Conservation (phyloP, 2,113 vertebrate genomes). For the Pitta sordida region DNA sequence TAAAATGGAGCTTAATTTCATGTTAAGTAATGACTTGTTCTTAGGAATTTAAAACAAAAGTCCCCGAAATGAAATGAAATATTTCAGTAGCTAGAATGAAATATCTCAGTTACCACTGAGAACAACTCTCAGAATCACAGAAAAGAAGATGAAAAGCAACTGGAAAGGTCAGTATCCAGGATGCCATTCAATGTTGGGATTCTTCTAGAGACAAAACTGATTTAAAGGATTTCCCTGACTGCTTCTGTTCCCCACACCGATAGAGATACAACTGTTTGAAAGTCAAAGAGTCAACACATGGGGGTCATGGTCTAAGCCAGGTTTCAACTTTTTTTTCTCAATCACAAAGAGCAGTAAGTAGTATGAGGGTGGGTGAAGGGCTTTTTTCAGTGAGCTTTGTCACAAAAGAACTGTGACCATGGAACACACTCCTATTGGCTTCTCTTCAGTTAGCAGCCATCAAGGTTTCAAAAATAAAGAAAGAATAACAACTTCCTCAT, state of each 20-base stretch:
- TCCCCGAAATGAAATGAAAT: neutral
- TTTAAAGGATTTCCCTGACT: neutral
- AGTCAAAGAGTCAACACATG: neutral
- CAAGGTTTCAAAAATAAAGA: neutral
- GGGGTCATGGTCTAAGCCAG: neutral
- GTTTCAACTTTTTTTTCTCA: neutral
- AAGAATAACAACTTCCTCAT: neutral
- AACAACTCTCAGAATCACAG: neutral
- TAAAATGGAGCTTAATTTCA: slow-evolving; percentile 35
- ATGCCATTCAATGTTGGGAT: neutral
- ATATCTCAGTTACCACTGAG: neutral
- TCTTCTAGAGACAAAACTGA: neutral
- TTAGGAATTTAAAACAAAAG: neutral
- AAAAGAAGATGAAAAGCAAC: neutral
- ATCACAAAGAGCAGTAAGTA: neutral
- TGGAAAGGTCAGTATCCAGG: neutral
- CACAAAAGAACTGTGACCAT: neutral
- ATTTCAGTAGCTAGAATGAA: neutral
- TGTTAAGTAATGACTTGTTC: neutral
- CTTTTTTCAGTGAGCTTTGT: neutral
- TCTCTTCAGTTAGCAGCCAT: neutral
- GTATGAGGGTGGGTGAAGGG: neutral
- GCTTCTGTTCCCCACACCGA: neutral
- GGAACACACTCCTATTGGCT: neutral
- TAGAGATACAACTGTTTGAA: neutral